These are phyloP conservation scores for Karalla daura DNA, from an alignment of 2,797 vertebrate species.

Conservation along the genomic window DNA sequence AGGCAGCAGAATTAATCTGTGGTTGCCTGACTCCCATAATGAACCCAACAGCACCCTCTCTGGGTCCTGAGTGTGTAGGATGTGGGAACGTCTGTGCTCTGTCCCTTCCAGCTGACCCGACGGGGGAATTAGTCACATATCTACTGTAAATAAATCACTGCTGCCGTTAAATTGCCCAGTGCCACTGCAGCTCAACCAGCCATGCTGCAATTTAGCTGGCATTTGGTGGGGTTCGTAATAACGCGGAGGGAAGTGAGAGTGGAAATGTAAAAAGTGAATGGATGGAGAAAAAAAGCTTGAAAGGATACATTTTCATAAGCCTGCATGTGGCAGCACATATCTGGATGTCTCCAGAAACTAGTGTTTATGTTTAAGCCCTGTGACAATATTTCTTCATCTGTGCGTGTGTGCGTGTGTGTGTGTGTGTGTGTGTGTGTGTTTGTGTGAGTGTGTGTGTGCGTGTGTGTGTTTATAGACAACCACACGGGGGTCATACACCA, in stretches of 20 bases:
- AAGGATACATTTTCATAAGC: slow-evolving; percentile 36
- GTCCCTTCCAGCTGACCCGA: slow-evolving; percentile 39
- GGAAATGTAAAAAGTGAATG: slow-evolving; percentile 5
- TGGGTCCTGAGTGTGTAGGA: slow-evolving; percentile 57
- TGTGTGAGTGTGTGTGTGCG: slow-evolving; percentile 13
- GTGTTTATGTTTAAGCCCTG: slow-evolving; percentile 14
- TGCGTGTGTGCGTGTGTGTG: slow-evolving; percentile 13
- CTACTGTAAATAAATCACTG: slow-evolving; percentile 51
- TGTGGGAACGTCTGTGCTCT: slow-evolving; percentile 25
- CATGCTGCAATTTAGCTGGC: slow-evolving; percentile 12
- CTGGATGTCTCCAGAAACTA: slow-evolving; percentile 16
- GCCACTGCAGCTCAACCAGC: slow-evolving; percentile 7
- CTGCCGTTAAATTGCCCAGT: slow-evolving; percentile 26
- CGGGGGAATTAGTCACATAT: slow-evolving; percentile 46
- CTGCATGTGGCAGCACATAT: not conserved
- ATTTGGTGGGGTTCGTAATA: slow-evolving; percentile 28
- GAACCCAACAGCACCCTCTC: slow-evolving; percentile 81
- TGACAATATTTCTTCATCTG: slow-evolving; percentile 5
- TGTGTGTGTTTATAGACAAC: slow-evolving; percentile 17
- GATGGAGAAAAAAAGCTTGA: not conserved
- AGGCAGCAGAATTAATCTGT: slow-evolving; percentile 70
- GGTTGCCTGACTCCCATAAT: slow-evolving; percentile 62
- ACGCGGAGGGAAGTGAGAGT: not conserved
- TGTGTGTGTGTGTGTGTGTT: slow-evolving; percentile 10
- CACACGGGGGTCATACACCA: slow-evolving; percentile 47